Percentiles rank a stretch among this genome's conserved stretches.
phyloP scores from a whole-genome alignment of 1,140 invertebrate genomes.

The Drosophila simulans region DNA sequence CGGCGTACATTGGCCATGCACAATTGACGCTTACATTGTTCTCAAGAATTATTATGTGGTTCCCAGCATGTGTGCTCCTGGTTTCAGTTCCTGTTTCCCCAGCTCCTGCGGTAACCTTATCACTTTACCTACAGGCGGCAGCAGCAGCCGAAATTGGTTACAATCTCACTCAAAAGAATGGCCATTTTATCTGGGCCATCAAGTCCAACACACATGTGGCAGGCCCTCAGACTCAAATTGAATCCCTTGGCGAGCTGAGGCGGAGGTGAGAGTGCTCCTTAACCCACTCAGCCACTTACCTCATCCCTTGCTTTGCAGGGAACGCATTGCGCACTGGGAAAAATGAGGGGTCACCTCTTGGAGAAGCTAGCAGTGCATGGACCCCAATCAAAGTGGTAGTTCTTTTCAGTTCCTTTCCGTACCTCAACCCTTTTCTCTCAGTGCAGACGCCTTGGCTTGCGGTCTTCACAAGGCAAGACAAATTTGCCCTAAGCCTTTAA shows the following conservation, averaged over 20 bases:
- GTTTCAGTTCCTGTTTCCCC: slow-evolving; percentile 17
- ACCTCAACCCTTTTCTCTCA: not conserved
- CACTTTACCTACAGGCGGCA: slow-evolving; percentile 54
- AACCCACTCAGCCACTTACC: slow-evolving; percentile 27
- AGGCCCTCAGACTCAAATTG: slow-evolving; percentile 37
- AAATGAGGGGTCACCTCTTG: not conserved
- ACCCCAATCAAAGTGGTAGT: not conserved
- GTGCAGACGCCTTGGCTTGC: slow-evolving; percentile 46
- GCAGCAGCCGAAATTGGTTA: slow-evolving; percentile 42
- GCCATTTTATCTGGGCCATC: slow-evolving; percentile 58
- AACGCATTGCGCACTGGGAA: not conserved
- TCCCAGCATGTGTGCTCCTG: slow-evolving; percentile 67
- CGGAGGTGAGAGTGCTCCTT: slow-evolving; percentile 38
- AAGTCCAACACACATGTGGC: slow-evolving; percentile 55
- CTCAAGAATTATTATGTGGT: slow-evolving; percentile 80
- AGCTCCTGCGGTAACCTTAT: slow-evolving; percentile 45
- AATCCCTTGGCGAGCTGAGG: slow-evolving; percentile 30
- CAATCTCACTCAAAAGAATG: slow-evolving; percentile 60
- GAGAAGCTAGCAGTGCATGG: too few relatives aligned
- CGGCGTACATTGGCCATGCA: slow-evolving; percentile 63
- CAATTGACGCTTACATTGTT: slow-evolving; percentile 82
- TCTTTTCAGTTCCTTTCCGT: not conserved
- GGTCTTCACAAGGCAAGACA: slow-evolving; percentile 63
- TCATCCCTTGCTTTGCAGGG: not conserved
- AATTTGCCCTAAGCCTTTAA: slow-evolving; percentile 60